Percentiles rank a stretch among this genome's conserved stretches.
Conservation (phyloP, 2,797 vertebrate species). For the Eospalax fontanierii region DNA sequence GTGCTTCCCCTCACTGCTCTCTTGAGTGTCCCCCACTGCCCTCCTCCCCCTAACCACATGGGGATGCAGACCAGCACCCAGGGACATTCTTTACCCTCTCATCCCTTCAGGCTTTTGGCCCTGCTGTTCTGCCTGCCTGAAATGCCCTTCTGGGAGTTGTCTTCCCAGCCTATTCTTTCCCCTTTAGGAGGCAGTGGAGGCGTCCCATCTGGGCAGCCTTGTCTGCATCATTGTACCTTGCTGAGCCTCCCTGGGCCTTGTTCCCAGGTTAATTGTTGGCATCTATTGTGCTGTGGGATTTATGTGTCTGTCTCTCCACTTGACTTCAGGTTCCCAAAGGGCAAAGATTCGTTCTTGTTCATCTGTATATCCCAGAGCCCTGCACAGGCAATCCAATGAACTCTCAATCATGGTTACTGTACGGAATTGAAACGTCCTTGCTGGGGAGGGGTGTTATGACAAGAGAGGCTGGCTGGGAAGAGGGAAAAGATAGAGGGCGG, state of each 20-base stretch:
- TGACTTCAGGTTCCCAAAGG: constrained; percentile 67
- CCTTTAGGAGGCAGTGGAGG: background rate
- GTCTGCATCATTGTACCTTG: background rate
- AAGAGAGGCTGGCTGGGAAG: background rate
- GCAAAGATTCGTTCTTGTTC: constrained; percentile 52
- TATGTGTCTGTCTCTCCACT: constrained; percentile 55
- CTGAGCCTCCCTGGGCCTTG: background rate
- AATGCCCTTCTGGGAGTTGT: background rate
- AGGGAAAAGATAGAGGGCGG: background rate
- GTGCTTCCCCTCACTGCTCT: background rate
- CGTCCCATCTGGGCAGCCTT: background rate
- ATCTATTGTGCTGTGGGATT: constrained; percentile 19
- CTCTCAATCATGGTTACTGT: constrained; percentile 46
- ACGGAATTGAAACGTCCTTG: constrained; percentile 69
- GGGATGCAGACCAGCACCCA: background rate
- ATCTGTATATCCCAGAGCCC: constrained; percentile 20
- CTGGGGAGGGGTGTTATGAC: background rate
- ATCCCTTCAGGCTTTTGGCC: background rate
- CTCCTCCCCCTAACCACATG: background rate
- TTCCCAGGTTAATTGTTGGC: constrained; percentile 4
- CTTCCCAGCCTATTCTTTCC: background rate
- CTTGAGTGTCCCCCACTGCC: background rate
- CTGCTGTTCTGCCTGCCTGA: background rate
- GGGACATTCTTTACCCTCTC: background rate
- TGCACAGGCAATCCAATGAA: background rate